Conservation (phyloP, 2,797 vertebrate genomes). For the Bucorvus abyssinicus region DNA sequence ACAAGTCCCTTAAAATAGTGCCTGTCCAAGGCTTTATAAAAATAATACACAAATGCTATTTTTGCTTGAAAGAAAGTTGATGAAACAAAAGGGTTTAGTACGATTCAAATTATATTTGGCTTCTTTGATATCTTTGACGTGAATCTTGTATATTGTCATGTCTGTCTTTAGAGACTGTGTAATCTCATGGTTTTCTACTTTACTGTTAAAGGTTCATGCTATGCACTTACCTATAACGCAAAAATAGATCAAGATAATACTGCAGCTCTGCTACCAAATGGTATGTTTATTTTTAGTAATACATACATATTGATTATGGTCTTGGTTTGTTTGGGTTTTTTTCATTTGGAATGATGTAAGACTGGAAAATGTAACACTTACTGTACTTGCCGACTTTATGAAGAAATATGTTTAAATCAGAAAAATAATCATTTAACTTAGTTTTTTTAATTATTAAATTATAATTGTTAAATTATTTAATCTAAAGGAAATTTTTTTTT, state of each 20-base stretch:
- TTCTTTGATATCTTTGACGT: background rate
- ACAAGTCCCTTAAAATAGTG: background rate
- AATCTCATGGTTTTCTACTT: constrained; percentile 15
- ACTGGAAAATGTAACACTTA: background rate
- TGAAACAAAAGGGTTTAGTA: background rate
- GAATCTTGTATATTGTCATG: background rate
- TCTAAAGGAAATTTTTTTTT: background rate
- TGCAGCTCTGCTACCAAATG: constrained; percentile 83
- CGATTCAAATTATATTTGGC: background rate
- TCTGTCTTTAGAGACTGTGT: background rate
- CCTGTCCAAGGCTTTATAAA: background rate
- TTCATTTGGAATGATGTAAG: background rate
- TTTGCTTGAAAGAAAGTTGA: background rate
- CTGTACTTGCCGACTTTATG: background rate
- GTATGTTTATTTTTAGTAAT: constrained; percentile 71
- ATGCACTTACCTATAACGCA: constrained; percentile 83
- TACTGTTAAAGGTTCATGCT: constrained; percentile 79
- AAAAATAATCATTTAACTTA: background rate
- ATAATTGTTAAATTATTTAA: background rate
- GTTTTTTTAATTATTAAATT: background rate
- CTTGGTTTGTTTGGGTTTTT: background rate
- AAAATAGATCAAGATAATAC: constrained; percentile 89
- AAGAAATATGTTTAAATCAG: background rate
- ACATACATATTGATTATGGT: background rate
- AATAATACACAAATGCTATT: background rate